Base-by-base conservation (phyloP, 2,113 vertebrate genomes). In the Ceuthmochares aereus region DNA sequence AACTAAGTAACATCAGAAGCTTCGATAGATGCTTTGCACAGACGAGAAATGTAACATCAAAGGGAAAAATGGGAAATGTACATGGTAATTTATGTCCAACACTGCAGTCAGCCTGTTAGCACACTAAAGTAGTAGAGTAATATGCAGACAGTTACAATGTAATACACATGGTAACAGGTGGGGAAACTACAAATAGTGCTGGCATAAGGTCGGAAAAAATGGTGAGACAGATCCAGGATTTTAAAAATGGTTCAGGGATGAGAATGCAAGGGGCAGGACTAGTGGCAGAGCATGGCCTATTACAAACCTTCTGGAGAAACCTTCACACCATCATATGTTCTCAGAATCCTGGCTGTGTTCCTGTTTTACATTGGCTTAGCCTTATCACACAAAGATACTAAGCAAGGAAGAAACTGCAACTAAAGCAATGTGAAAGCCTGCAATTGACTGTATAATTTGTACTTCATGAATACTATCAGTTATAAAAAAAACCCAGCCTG, bases 101-200 rank as follows among this genome's bases (percentile, higher is more conserved):
- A 20, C 42, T 36, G 47, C 74, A 64, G 63, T 36, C 58, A 37
- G 40, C 18, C 76, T 85, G 63, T 32, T 76, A 79, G 86, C 63
- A 47, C 63, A 79, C 80, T 75, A 72, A 89, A 87, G 73, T 19
- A 79, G 92, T 56, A 89, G 84, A 67, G 69, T 64, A 47, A 70
- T 87, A 87, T 7, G 47, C 54, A 67, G 93, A 83, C 84, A 79
- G 87, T 94, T 90, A 89, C 94, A 90, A 87, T 6, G 30, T 89
- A 96, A 95, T 93, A 95, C 91, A 54, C 85, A 60, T 30, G 90
- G 96, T n/a, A 86, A 98, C 98, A 98, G 98, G 98, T 98, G 98
- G 95, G 43, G 90, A 94, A 92, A 97, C 98, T 68, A 98, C 98
- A 98, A 98, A 98, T 98, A 98, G 98, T 97, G 92, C 93, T 96